Percentiles rank a stretch among this genome's conserved stretches.
phyloP scores from a whole-genome alignment of 2,888 invertebrate species.

The Pammene fasciana region DNA sequence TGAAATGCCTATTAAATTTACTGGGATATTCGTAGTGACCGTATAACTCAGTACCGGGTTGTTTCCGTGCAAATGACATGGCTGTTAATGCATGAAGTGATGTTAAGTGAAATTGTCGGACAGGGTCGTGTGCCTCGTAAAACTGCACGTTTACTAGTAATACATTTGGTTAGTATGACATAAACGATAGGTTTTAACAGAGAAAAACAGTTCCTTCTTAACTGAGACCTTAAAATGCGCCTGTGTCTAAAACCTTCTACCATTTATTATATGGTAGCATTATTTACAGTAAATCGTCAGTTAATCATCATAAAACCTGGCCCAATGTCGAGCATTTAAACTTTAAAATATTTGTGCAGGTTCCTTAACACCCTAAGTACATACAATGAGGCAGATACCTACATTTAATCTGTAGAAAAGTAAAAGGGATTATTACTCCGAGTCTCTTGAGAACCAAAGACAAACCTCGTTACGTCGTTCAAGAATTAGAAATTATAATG shows the following conservation, averaged over 20 bases:
- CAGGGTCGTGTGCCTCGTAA: not conserved
- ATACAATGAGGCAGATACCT: not conserved
- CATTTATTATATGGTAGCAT: too few relatives aligned
- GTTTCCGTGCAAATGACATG: conserved; percentile 13
- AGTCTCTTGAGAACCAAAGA: conserved; percentile 1
- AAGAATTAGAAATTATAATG: conserved; percentile 24
- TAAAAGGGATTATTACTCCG: not conserved
- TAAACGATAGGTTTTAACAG: too few relatives aligned
- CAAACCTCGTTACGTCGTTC: not conserved
- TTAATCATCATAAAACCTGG: too few relatives aligned
- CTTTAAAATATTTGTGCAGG: too few relatives aligned
- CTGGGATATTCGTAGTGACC: conserved; percentile 1
- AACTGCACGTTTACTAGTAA: not conserved
- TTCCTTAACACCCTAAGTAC: too few relatives aligned
- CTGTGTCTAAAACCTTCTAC: too few relatives aligned
- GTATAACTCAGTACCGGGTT: not conserved
- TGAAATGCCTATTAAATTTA: conserved; percentile 2
- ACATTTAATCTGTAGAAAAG: not conserved
- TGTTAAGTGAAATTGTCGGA: not conserved
- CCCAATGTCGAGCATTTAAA: too few relatives aligned
- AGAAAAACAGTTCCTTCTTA: too few relatives aligned
- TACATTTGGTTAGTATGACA: too few relatives aligned
- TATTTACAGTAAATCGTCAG: too few relatives aligned
- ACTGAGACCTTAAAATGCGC: too few relatives aligned
- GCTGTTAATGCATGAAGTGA: not conserved